A percentile compares a stretch with the other conserved stretches of the same genome.
phyloP scores from a whole-genome alignment of 2,113 vertebrate genomes.

The Phyllostomus hastatus region DNA sequence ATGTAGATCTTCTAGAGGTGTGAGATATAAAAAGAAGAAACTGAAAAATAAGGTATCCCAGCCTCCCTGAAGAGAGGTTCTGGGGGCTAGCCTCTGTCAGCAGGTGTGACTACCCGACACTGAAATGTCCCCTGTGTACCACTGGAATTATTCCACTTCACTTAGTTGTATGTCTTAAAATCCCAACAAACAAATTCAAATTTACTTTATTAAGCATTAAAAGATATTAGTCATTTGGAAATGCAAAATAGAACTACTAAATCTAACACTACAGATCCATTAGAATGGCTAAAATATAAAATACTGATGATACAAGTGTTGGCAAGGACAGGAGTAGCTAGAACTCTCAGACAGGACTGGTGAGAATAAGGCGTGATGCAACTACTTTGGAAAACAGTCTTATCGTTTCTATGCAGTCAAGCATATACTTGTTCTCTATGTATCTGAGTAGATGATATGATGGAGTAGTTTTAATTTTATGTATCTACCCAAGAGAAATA shows the following conservation, averaged over 20 bases:
- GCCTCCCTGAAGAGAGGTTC: background rate
- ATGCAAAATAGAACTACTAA: background rate
- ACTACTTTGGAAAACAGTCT: background rate
- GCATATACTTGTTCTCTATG: background rate
- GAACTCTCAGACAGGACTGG: background rate
- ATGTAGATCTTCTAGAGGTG: background rate
- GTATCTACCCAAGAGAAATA: background rate
- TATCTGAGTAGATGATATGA: background rate
- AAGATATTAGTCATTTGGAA: conserved; percentile 1
- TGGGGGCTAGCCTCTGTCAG: background rate
- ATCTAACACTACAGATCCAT: background rate
- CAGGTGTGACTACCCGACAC: background rate
- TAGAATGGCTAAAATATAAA: background rate
- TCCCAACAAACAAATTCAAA: background rate
- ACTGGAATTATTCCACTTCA: background rate
- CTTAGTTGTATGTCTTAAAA: background rate
- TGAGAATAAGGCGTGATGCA: background rate
- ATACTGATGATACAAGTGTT: background rate
- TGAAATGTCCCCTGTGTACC: background rate
- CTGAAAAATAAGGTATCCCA: background rate
- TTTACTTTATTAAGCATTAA: background rate
- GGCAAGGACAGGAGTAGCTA: background rate
- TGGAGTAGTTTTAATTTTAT: background rate
- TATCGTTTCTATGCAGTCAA: background rate
- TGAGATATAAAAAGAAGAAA: background rate